Base-by-base conservation (phyloP, 2,113 vertebrate genomes). In the Polypterus senegalus region DNA sequence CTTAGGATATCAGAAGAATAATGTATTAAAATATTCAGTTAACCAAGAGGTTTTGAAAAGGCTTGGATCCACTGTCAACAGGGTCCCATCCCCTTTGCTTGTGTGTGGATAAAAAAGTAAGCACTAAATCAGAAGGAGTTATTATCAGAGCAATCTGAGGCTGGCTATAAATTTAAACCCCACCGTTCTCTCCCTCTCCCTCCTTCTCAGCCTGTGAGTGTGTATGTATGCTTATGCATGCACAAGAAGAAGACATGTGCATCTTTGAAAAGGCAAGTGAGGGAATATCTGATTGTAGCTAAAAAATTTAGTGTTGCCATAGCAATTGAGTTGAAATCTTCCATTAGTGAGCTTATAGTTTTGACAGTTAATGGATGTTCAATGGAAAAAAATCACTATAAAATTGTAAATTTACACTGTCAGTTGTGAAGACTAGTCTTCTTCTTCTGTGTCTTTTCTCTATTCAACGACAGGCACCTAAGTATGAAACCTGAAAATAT, bases 221-320 rank as follows among this genome's bases (percentile, higher is more conserved):
- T 27, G 27, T 27, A 27, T 27, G 27, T 27, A 27, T 27, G 27
- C 27, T 27, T 27, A 27, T 27, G 27, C 27, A 27, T 27, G 27
- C 27, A 27, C 27, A 27, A 27, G 27, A 27, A 27, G 27, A 27
- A 27, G 27, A 27, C 55, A 54, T 57, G 48, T 55, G 55, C 43
- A 49, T 65, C 63, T 76, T 79, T 65, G 66, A 63, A 79, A 75
- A 82, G 76, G 81, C 82, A 83, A 81, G 76, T 72, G 74, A 81
- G 69, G 73, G 83, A 84, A 86, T 79, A 81, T 84, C 83, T 81
- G 85, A 88, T 85, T 84, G 85, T 78, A 86, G 80, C 77, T 74
- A 81, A 76, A 79, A 83, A 86, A 85, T 78, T 80, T 79, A 82
- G 89, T 85, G 90, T 92, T 92, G 83, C 90, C 88, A 93, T 92